Evolutionary conservation across 2,888 invertebrate genomes (phyloP), one percentile per base, ranked within the genome.

Genomic region (Cryptocheilus praepositus): DNA sequence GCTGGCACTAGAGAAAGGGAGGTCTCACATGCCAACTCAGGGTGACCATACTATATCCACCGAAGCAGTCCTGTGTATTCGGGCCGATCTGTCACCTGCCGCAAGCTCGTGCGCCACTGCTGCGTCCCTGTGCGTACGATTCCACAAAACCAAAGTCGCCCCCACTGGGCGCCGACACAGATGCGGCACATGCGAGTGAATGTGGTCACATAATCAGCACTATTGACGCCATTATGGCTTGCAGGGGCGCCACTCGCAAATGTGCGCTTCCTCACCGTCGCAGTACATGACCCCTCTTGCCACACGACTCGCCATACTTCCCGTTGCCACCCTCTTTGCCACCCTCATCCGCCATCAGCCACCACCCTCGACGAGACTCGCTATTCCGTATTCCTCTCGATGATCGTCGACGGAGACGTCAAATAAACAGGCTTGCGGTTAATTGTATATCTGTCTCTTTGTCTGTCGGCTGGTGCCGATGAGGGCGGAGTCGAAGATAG

Each of bases 181-280:
- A 69, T 64, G 69, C 67, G 65, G 71, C 66, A 66, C 61, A 72
- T 64, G 67, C 70, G 71, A 72, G 67, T 66, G 73, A 74, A 71
- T 79, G 81, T 72, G 80, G 83, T 81, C 82, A 79, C 79, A 85
- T 85, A 85, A 85, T 85, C 83, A 85, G 81, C 80, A 72, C 84
- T 82, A 85, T 85, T 84, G 85, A 84, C 81, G 81, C 74, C 74
- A 83, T 83, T 83, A 83, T 74, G 75, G 70, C 21, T 61, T 55
- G 57, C 49, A 53, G 68, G 52, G 11, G 36, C 36, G 11, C 59
- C 43, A 45, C 60, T 61, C 54, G 64, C 61, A 58, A 72, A 70
- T 64, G 56, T 60, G 43, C 61, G 61, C 19, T 53, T 68, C 66
- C 64, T 67, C 73, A 71, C 61, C 67, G 68, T 61, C 67, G 60